Evolutionary conservation across 1,140 invertebrate genomes (phyloP).

Genomic region (Zelostemma sp.): DNA sequence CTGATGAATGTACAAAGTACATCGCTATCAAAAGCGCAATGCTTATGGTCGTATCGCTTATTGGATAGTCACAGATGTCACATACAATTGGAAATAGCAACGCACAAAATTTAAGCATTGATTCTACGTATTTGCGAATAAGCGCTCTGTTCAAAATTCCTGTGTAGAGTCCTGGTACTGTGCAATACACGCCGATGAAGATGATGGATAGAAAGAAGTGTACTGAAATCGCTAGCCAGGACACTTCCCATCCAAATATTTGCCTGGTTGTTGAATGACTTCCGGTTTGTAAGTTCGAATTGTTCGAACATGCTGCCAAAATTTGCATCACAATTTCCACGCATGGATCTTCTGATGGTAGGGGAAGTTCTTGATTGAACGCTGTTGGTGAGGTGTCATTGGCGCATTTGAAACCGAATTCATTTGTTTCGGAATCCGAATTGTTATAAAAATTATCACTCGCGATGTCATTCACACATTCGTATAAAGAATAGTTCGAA

Average conservation of each 20-base stretch:
- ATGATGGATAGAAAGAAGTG: conserved; percentile 54
- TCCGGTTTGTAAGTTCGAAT: conserved; percentile 1
- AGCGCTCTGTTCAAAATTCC: conserved; percentile 55
- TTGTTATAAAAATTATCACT: conserved; percentile 6
- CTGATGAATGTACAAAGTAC: no score
- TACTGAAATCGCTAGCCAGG: conserved; percentile 56
- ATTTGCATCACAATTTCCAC: no score
- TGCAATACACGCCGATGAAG: conserved; percentile 53
- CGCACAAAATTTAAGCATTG: conserved; percentile 24
- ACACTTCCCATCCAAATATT: conserved; percentile 59
- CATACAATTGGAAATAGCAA: no score
- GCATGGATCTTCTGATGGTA: conserved; percentile 2
- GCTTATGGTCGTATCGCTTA: no score
- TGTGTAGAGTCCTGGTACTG: no score
- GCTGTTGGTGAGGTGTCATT: conserved; percentile 1
- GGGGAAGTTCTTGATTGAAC: conserved; percentile 19
- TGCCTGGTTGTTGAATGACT: conserved; percentile 29
- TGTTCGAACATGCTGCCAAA: no score
- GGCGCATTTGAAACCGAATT: conserved; percentile 21
- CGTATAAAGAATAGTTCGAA: conserved; percentile 30
- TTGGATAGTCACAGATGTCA: no score
- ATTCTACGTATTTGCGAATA: conserved; percentile 54
- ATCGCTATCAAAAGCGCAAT: no score
- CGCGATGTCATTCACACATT: no score
- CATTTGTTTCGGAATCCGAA: not conserved